Base-by-base conservation (phyloP, 2,113 vertebrate species). In the Phrynosoma platyrhinos region DNA sequence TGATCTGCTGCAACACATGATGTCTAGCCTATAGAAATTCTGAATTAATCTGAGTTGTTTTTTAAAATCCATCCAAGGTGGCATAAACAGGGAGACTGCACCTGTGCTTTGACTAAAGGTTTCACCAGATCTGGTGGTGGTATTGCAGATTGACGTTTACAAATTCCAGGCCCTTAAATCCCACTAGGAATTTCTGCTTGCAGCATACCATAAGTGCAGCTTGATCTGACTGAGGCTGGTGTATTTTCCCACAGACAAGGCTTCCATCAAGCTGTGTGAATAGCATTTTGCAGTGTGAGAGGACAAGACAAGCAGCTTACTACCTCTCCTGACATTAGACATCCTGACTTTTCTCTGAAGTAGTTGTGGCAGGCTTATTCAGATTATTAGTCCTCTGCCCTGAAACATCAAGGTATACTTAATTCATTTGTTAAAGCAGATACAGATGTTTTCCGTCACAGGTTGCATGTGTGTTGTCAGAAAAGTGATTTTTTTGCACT, bases 141-240 rank as follows among this genome's bases (percentile, higher is more conserved):
- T 88, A n/a, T 89, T 94, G n/a, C 47, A 0, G 58, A 89, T 27
- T 81, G 89, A 92, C 0, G 0, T 77, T 86, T 86, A 79, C 71
- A 85, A 88, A 94, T 92, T 94, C 87, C 88, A 91, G 36, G 71
- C 82, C 66, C 85, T 80, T 62, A 94, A 94, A 93, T 93, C 87
- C 88, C 88, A 89, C 86, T 55, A 91, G 92, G 90, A 93, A 91
- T 93, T 89, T 88, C 81, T 85, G 93, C 85, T 36, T 89, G 53
- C 72, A 36, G 42, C 0, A 0, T 79, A 82, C 36, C 72, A 89
- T 27, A 87, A 83, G 14, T 40, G 55, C 53, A 79, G 79, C 91
- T 91, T 87, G 89, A 88, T 89, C 90, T 74, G 68, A 64, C 40
- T 83, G 52, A 0, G 58, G 85, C 77, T 66, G 42, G 55, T 62